A percentile compares a stretch with the other conserved stretches of the same genome.
These are phyloP conservation scores for Nymphalis polychloros DNA, from an alignment of 2,888 invertebrate genomes.

Conservation along the genomic window DNA sequence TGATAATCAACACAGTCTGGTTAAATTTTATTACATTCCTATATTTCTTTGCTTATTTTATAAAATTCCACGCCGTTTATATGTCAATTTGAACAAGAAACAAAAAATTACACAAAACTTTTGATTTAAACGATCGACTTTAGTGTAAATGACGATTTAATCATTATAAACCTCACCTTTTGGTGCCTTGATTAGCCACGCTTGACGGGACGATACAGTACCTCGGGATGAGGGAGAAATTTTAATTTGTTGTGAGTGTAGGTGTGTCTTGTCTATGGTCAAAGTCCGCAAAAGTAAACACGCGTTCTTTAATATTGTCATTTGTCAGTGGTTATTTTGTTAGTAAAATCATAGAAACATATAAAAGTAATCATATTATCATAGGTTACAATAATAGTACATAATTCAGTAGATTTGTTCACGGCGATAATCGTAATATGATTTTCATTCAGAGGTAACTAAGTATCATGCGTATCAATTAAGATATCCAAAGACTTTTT, in stretches of 20 bases:
- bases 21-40: conserved; percentile 53
- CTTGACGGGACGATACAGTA: conserved; percentile 81
- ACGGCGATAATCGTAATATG: too few species aligned
- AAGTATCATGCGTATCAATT: too few species aligned
- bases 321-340: conserved; percentile 15
- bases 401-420: too few species aligned
- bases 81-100: conserved; percentile 39
- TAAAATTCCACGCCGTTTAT: conserved; percentile 42
- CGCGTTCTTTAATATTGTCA: conserved; percentile 15
- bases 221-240: conserved; percentile 59
- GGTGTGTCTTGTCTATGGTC: conserved; percentile 45
- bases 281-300: conserved; percentile 29
- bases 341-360: background rate
- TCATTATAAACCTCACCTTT: conserved; percentile 84
- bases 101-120: conserved; percentile 43
- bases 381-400: too few species aligned
- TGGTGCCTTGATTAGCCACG: conserved; percentile 94
- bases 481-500: too few species aligned
- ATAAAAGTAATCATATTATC: background rate
- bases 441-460: too few species aligned
- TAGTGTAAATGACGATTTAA: conserved; percentile 48
- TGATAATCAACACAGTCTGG: conserved; percentile 54
- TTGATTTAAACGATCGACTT: conserved; percentile 42
- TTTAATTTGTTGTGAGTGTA: conserved; percentile 54
- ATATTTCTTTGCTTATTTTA: conserved; percentile 51